Evolutionary conservation across 1,140 invertebrate genomes (phyloP), one percentile per base, ranked within the genome.

Genomic region (Drosophila pruinosa): DNA sequence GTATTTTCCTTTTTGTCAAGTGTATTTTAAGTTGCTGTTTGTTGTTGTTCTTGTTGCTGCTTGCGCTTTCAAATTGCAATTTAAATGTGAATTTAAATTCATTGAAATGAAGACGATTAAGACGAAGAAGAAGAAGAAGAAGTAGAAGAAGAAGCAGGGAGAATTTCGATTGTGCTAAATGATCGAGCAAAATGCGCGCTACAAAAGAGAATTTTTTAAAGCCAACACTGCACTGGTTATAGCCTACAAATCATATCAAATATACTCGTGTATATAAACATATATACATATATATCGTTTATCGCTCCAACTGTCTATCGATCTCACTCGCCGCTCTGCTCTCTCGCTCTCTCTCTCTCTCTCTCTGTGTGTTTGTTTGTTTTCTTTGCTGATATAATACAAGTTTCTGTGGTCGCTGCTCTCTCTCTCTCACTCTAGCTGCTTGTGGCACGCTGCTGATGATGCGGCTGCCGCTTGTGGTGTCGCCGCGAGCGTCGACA

Each of bases 401-500:
- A 5, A 22, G 3, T 22, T 10, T 7, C 50, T 43, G 24, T 52
- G 17, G 10, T 28, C 48, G 17, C 28, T 17, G 52, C n/a, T 34
- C 2, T 28, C 26, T 2, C 26, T 3, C 26, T 28, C 26, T 28
- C 26, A 6, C 2, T 26, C 45, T 48, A 50, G 45, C 69, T 63
- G 54, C 45, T 62, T 17, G 15, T 48, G 31, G 26, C 22, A 17
- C 50, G 86, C 58, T 75, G 79, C 52, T 74, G 79, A n/a, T 83
- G 75, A 17, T 76, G 78, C 48, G 47, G 75, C 41, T 78, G 81
- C 8, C 78, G 78, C 73, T 89, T 78, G 91, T 93, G 77, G 72
- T 93, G 93, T 52, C 93, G 91, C 52, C 93, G 78, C 43, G 92
- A 89, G 3, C 93, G 89, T 59, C 91, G 89, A 69, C 93, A 93